Evolutionary conservation across 2,797 vertebrate genomes (phyloP), one percentile per base, ranked within the genome.

Genomic region (Gouania willdenowi): DNA sequence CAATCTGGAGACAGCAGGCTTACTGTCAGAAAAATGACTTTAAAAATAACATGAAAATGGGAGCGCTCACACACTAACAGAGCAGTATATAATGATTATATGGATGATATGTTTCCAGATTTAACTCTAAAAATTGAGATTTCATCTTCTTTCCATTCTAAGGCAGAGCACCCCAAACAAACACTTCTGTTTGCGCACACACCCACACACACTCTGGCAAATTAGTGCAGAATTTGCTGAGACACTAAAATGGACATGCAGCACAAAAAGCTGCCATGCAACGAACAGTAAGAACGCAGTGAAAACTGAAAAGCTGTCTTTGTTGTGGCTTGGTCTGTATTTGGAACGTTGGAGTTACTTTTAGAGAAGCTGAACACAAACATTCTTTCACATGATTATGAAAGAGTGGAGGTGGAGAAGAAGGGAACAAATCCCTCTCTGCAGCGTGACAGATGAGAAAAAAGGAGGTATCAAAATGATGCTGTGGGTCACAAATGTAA

Each of bases 151-250:
- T 16, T 40, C 14, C 23, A 38, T 3, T 2, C 19, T 34, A 32
- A 51, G 41, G 27, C 12, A 24, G 25, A 29, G 15, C 26, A 36
- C 20, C 25, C 14, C 11, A 1, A 39, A 42, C 36, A 47, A 56
- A 37, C 34, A 17, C 55, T 23, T 27, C 30, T 39, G 26, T 51
- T 40, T 29, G 33, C 23, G 20, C 31, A 26, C 7, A 48, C 42
- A 39, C 17, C 37, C 30, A 47, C 23, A 49, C 30, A 21, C 43
- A 41, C 34, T 35, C 0, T 0, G 11, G 28, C 21, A 67, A 72
- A 60, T 76, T 51, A 71, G 43, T 3, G 26, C 37, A 36, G 42
- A 66, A 66, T 74, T 21, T 69, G 69, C 64, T 65, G 61, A 69
- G 27, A 4, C 26, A 10, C 8, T 17, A 16, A 14, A 21, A 48